These are phyloP conservation scores for Ptychadena robeensis DNA, from an alignment of 2,797 vertebrate species.

Conservation along the genomic window DNA sequence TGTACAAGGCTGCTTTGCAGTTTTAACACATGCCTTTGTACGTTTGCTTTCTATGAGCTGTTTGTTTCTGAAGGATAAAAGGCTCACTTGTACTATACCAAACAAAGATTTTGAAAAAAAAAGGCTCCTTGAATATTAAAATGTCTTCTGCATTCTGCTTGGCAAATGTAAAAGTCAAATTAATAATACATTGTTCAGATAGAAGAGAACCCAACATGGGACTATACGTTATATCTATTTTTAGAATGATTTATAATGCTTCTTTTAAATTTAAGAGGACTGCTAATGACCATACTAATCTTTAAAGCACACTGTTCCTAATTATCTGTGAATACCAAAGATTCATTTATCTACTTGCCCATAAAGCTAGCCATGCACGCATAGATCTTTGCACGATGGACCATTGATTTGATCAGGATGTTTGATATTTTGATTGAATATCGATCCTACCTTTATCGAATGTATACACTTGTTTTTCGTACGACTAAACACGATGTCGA, in stretches of 20 bases:
- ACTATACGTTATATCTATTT: background rate
- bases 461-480: too few relatives aligned
- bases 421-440: too few relatives aligned
- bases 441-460: too few relatives aligned
- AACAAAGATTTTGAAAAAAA: constrained; percentile 47
- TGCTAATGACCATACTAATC: background rate
- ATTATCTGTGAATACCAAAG: background rate
- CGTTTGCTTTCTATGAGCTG: constrained; percentile 52
- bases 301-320: background rate
- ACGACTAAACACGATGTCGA: too few relatives aligned
- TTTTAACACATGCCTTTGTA: constrained; percentile 35
- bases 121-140: constrained; percentile 53
- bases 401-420: too few relatives aligned
- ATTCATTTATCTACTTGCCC: background rate
- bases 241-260: background rate
- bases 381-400: too few relatives aligned
- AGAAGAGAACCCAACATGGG: background rate
- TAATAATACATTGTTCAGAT: background rate
- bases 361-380: too few relatives aligned
- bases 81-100: background rate
- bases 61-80: constrained; percentile 55
- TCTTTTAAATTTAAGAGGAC: background rate
- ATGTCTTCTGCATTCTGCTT: constrained; percentile 45
- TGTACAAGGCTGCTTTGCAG: constrained; percentile 40
- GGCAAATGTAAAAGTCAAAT: constrained; percentile 43